A percentile compares a stretch with the other conserved stretches of the same genome.
phyloP scores from a whole-genome alignment of 2,888 invertebrate species.

The Formica aserva region DNA sequence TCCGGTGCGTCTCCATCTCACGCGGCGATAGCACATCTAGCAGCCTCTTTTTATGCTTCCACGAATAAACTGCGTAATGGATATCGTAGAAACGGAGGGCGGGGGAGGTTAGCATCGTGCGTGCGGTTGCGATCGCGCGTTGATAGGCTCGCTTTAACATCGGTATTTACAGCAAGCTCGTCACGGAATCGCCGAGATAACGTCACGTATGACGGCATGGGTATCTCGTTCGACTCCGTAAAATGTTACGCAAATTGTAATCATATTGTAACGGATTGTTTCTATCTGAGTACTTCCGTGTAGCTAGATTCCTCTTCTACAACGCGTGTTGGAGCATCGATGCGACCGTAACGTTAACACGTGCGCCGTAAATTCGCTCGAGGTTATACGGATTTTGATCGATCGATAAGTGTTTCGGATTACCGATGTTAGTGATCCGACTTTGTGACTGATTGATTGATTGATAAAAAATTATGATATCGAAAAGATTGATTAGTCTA shows the following conservation, averaged over 20 bases:
- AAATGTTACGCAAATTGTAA: conserved; percentile 49
- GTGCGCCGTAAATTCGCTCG: conserved; percentile 7
- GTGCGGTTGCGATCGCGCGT: conserved; percentile 42
- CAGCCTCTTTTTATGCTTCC: conserved; percentile 13
- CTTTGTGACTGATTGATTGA: conserved; percentile 5
- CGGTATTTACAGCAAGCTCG: conserved; percentile 40
- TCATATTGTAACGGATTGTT: conserved; percentile 45
- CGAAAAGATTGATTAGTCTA: conserved; percentile 2
- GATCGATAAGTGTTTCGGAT: conserved; percentile 39
- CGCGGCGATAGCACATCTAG: conserved; percentile 55
- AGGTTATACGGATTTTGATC: conserved; percentile 21
- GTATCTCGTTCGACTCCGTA: not conserved
- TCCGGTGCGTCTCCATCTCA: conserved; percentile 38
- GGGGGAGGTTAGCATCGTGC: conserved; percentile 34
- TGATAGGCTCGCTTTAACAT: conserved; percentile 44
- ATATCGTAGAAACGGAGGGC: conserved; percentile 38
- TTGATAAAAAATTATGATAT: conserved; percentile 36
- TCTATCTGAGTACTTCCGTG: conserved; percentile 17
- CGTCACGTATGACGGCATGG: not conserved
- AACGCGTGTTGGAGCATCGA: not conserved
- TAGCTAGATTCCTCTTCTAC: not conserved
- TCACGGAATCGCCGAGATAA: conserved; percentile 19
- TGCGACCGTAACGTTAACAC: not conserved
- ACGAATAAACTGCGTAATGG: conserved; percentile 54
- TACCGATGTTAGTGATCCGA: conserved; percentile 15